Evolutionary conservation across 2,888 invertebrate species (phyloP), one percentile per base, ranked within the genome.

Genomic region (Zygaena filipendulae): DNA sequence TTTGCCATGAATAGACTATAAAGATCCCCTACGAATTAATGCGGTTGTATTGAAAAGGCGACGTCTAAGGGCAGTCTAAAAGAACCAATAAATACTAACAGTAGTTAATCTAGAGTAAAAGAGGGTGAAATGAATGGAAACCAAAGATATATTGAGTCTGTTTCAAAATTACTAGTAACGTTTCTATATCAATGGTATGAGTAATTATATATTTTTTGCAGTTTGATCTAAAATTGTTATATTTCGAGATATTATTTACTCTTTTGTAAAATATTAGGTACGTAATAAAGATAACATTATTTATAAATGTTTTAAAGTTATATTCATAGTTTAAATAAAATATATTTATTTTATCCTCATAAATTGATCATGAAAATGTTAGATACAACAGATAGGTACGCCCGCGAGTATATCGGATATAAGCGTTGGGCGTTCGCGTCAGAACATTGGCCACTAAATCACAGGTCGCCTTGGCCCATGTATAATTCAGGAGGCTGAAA

Each of bases 401-500:
- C n/a, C n/a, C n/a, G 48, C 59, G 58, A 59, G 61, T 57, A 56
- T 55, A 52, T 47, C 55, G 56, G 59, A 59, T n/a, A n/a, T 66
- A 64, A 70, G 59, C 56, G 47, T 33, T 41, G 44, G 42, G 51
- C 51, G 46, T 49, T 49, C 45, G 40, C 42, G 40, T 48, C 59
- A 59, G 59, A 59, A 61, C 58, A 44, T 51, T 50, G 51, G 47
- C 42, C 52, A 60, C 59, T 71, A 74, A 74, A 74, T 74, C 71
- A 71, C 68, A 62, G 64, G 59, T 59, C 59, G 59, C 48, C 51
- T 45, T 48, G 46, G 48, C 50, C 57, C 59, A 72, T 75, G 72
- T 71, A 62, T 75, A 70, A 75, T 75, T 72, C 74, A 75, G 54
- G 33, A 64, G 66, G 48, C 52, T 49, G 58, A 53, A 58, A 56